Evolutionary conservation across 1,140 invertebrate species (phyloP).

Genomic region (Aphelenchoides fujianensis): DNA sequence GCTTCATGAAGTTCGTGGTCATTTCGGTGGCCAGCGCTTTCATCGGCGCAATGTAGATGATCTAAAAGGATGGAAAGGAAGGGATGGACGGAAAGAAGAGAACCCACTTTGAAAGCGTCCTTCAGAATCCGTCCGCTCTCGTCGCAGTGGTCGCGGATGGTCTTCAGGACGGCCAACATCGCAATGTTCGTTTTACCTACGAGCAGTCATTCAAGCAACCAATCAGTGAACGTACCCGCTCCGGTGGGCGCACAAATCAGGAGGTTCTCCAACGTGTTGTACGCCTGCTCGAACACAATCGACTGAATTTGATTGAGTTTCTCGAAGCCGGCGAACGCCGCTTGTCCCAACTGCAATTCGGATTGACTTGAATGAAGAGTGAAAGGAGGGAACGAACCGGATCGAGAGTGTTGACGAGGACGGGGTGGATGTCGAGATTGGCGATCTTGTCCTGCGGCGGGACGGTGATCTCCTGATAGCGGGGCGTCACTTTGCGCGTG

Average conservation of each 20-base stretch:
- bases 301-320: conserved; percentile 89
- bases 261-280: conserved; percentile 93
- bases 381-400: conserved; percentile 31
- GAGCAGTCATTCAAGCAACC: conserved; percentile 22
- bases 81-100: conserved; percentile 7
- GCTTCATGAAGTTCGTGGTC: conserved; percentile 85
- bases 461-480: conserved; percentile 83
- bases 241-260: conserved; percentile 92
- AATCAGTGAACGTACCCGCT: conserved; percentile 71
- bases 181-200: conserved; percentile 98
- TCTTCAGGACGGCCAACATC: conserved; percentile 82
- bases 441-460: conserved; percentile 67
- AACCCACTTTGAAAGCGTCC: conserved; percentile 82
- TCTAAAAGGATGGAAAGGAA: conserved; percentile 66
- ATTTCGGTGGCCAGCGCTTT: conserved; percentile 97
- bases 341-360: conserved; percentile 73
- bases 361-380: too few species aligned
- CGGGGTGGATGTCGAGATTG: conserved; percentile 67
- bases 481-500: conserved; percentile 69
- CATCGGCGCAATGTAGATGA: conserved; percentile 98
- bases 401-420: conserved; percentile 51
- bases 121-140: conserved; percentile 72
- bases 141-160: conserved; percentile 75
- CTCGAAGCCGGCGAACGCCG: conserved; percentile 81
- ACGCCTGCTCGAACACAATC: conserved; percentile 88